phyloP scores from a whole-genome alignment of 2,888 invertebrate genomes.

The Rhabditoides inermis region DNA sequence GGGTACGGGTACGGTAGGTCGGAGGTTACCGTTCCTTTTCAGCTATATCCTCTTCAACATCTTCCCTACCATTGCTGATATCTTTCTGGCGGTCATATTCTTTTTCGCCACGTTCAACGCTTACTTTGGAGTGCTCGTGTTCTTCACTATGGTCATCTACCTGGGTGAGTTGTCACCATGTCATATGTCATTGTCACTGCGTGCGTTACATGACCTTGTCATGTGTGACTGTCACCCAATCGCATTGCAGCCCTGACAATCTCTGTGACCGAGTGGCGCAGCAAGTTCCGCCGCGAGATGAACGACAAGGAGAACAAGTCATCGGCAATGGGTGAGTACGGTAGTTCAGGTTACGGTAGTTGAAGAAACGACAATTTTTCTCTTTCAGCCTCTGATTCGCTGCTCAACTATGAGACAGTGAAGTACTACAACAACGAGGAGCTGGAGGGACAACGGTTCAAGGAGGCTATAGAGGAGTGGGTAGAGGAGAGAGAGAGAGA shows the following conservation, averaged over 20 bases:
- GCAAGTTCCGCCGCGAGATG: slow-evolving; percentile 85
- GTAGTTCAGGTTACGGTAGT: neutral
- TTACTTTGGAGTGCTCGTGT: slow-evolving; percentile 91
- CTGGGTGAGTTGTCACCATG: slow-evolving; percentile 75
- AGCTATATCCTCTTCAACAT: slow-evolving; percentile 68
- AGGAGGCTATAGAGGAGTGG: slow-evolving; percentile 71
- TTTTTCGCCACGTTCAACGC: slow-evolving; percentile 79
- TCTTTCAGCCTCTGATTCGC: slow-evolving; percentile 68
- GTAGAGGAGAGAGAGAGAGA: too few species aligned
- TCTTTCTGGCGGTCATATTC: slow-evolving; percentile 78
- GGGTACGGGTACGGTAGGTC: neutral
- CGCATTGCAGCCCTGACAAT: slow-evolving; percentile 74
- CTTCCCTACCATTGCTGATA: slow-evolving; percentile 81
- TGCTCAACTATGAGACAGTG: slow-evolving; percentile 91
- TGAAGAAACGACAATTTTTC: neutral
- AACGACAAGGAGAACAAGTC: slow-evolving; percentile 86
- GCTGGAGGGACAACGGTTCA: slow-evolving; percentile 79
- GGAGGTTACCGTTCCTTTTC: slow-evolving; percentile 3
- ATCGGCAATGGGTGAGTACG: slow-evolving; percentile 62
- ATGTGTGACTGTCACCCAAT: neutral
- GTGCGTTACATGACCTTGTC: too few species aligned
- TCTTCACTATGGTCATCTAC: slow-evolving; percentile 82
- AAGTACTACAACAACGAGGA: slow-evolving; percentile 91
- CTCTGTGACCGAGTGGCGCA: slow-evolving; percentile 90
- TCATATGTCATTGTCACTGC: too few species aligned